Evolutionary conservation across 2,797 vertebrate genomes (phyloP).

Genomic region (Setipinna tenuifilis): DNA sequence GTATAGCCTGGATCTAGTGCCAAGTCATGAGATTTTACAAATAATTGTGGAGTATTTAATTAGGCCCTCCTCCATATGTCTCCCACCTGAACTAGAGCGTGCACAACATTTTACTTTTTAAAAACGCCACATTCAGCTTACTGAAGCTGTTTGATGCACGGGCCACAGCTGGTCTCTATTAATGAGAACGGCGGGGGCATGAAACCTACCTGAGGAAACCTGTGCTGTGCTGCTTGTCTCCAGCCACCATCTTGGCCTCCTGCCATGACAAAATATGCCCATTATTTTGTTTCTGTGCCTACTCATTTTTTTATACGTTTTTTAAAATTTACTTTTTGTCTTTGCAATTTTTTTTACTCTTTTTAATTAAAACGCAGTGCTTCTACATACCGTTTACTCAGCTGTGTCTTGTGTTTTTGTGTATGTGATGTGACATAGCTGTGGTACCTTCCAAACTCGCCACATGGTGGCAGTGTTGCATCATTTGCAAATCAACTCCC

Average conservation of each 20-base stretch:
- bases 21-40: slow-evolving; percentile 14
- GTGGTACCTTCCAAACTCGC: not conserved
- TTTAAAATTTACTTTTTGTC: not conserved
- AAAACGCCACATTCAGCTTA: slow-evolving; percentile 12
- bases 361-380: slow-evolving; percentile 28
- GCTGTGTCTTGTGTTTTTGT: not conserved
- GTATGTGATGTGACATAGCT: not conserved
- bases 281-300: not conserved
- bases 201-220: not conserved
- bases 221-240: not conserved
- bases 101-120: not conserved
- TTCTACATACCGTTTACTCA: not conserved
- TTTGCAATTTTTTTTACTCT: slow-evolving; percentile 11
- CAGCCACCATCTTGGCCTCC: not conserved
- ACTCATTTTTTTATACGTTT: not conserved
- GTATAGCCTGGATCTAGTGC: not conserved
- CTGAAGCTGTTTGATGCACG: not conserved
- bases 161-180: slow-evolving; percentile 33
- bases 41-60: slow-evolving; percentile 6
- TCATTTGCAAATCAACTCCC: not conserved
- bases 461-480: slow-evolving; percentile 63
- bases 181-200: slow-evolving; percentile 53
- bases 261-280: not conserved
- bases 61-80: slow-evolving; percentile 13
- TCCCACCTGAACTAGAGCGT: not conserved